Base-by-base conservation (phyloP, 2,113 vertebrate genomes). In the Sapajus apella region DNA sequence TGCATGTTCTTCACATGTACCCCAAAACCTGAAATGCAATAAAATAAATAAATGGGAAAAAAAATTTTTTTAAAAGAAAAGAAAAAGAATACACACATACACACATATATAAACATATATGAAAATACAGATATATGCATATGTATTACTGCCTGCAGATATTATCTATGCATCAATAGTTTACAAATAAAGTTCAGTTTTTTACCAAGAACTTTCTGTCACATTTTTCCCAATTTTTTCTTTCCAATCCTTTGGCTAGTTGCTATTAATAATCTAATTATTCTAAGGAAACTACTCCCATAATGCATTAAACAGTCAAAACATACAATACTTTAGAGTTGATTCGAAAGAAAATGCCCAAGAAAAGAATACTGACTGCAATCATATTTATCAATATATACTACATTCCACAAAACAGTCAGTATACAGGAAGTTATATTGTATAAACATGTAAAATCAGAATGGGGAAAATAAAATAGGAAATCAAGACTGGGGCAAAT, bases 321-420 rank as follows among this genome's bases (percentile, higher is more conserved):
- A 21, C 23, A 77, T 27, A 20, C 2, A 82, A 23, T 9, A 61
- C 30, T 79, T 64, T 35, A 52, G 35, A 90, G 35, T 27, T 94
- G 6, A 92, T 92, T 73, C 87, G n/a, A 96, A 95, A 97, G 50
- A 40, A 92, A 84, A n/a, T 37, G n/a, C 43, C 55, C 84, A 91
- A 76, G 43, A 45, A 94, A 61, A 87, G 21, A 87, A 93, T 30
- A 45, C 5, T 70, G 64, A 37, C 16, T 80, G 14, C 55, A 84
- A 79, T 94, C 35, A 20, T 73, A 88, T 37, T 91, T 79, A 81
- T 58, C 87, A 68, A 37, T 30, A 79, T 23, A 50, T 56, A 76
- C 40, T 58, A 40, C n/a, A 66, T 70, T 85, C 45, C 68, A 89
- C 40, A 91, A 85, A 50, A 87, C n/a, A 91, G 70, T 58, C 45